Percentiles rank a stretch among this genome's conserved stretches.
Conservation (phyloP, 2,113 vertebrate genomes). For the Mormyrus lacerda region DNA sequence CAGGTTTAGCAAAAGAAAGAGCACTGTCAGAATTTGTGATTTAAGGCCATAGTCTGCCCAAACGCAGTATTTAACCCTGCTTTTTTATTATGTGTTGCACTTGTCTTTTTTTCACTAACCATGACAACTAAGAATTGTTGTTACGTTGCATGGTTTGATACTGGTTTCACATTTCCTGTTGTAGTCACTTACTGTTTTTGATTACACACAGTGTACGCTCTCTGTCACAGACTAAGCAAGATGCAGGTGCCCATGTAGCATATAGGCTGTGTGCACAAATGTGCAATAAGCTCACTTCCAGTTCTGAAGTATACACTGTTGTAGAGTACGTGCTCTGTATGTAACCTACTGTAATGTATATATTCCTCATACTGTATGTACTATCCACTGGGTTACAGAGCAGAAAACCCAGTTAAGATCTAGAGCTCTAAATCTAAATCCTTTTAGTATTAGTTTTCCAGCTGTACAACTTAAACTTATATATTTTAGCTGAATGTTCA, state of each 20-base stretch:
- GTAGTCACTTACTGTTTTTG: not conserved
- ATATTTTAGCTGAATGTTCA: not conserved
- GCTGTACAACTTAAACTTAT: not conserved
- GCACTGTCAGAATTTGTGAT: not conserved
- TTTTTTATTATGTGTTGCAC: not conserved
- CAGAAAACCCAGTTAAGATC: not conserved
- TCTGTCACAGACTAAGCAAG: not conserved
- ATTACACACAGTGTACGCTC: not conserved
- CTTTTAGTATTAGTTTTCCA: not conserved
- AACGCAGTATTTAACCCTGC: not conserved
- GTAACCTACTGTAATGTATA: not conserved
- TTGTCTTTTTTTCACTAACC: not conserved
- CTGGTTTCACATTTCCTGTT: not conserved
- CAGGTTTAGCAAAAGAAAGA: not conserved
- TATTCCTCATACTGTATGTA: not conserved
- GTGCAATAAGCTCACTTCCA: not conserved
- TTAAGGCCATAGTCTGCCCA: not conserved
- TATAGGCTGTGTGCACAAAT: not conserved
- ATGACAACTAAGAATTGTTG: not conserved
- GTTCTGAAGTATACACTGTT: not conserved
- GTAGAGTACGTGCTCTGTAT: not conserved
- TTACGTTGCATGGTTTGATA: not conserved
- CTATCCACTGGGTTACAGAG: not conserved
- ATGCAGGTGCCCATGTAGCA: not conserved
- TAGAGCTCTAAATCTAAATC: not conserved